Conservation (phyloP, 2,888 invertebrate genomes). For the Perdita meconis region DNA sequence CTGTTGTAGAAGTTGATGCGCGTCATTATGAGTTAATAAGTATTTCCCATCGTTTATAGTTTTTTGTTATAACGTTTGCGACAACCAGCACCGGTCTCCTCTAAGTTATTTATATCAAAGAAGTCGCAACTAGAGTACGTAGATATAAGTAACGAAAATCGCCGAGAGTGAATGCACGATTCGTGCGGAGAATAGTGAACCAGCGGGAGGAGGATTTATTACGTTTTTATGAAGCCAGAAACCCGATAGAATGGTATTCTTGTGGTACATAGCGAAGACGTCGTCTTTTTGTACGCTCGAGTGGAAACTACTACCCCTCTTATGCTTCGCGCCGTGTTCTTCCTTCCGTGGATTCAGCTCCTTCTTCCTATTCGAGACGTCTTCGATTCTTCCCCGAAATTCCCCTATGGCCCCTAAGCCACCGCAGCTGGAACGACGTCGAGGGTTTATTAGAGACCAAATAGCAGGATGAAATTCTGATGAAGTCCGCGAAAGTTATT, state of each 20-base stretch:
- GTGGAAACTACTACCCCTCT: slow-evolving; percentile 43
- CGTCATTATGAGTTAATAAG: no score
- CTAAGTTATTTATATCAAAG: not conserved
- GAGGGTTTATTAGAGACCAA: slow-evolving; percentile 48
- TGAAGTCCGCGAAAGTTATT: slow-evolving; percentile 7
- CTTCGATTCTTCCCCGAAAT: slow-evolving; percentile 47
- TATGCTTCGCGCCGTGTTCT: slow-evolving; percentile 16
- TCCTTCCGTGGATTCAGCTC: slow-evolving; percentile 28
- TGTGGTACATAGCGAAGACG: slow-evolving; percentile 48
- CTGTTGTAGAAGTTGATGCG: no score
- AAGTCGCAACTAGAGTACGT: not conserved
- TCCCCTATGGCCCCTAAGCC: slow-evolving; percentile 44
- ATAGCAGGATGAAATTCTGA: slow-evolving; percentile 27
- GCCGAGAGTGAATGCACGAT: not conserved
- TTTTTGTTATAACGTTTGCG: no score
- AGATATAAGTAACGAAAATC: not conserved
- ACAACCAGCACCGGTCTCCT: no score
- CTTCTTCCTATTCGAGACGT: slow-evolving; percentile 28
- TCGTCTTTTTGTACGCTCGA: slow-evolving; percentile 50
- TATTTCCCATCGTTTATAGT: no score
- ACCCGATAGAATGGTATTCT: slow-evolving; percentile 70
- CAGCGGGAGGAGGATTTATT: slow-evolving; percentile 68
- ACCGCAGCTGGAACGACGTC: slow-evolving; percentile 30
- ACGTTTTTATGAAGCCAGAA: slow-evolving; percentile 72
- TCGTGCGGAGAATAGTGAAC: slow-evolving; percentile 18